Percentiles rank a stretch among this genome's conserved stretches.
Evolutionary conservation across 2,797 vertebrate species (phyloP).

Genomic region (Chloroceryle inda): DNA sequence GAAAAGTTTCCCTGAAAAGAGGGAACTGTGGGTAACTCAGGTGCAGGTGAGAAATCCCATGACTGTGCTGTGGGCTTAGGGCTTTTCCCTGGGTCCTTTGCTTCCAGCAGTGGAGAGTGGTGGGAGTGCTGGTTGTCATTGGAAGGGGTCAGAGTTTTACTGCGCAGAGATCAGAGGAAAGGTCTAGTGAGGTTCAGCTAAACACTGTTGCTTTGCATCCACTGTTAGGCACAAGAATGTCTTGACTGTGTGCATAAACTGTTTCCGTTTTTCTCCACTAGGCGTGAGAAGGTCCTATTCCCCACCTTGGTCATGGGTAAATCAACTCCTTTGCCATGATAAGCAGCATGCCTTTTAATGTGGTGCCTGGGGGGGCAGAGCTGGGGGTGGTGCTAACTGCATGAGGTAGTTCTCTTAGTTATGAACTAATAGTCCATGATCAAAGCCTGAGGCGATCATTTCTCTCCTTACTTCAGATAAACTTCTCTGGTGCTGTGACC

Average conservation of each 20-base stretch:
- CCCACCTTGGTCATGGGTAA: slow-evolving; percentile 87
- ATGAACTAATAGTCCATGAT: slow-evolving; percentile 11
- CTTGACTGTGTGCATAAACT: slow-evolving; percentile 66
- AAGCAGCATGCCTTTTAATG: slow-evolving; percentile 62
- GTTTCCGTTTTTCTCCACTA: slow-evolving; percentile 74
- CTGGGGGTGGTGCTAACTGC: slow-evolving; percentile 68
- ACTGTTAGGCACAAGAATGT: background rate
- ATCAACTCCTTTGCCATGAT: slow-evolving; percentile 78
- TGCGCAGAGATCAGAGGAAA: background rate
- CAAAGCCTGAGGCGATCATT: background rate
- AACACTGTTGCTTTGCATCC: background rate
- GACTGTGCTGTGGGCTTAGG: background rate
- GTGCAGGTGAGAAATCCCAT: background rate
- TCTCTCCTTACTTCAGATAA: background rate
- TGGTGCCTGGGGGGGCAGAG: slow-evolving; percentile 54
- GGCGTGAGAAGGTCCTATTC: slow-evolving; percentile 85
- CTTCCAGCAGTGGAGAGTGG: background rate
- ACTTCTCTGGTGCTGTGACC: slow-evolving; percentile 9
- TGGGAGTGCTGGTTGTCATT: background rate
- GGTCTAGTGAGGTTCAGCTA: background rate
- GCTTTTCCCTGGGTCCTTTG: fast-evolving
- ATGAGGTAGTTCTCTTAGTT: slow-evolving; percentile 56
- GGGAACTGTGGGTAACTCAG: background rate
- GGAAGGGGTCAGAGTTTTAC: background rate
- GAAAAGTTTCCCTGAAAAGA: background rate